Percentiles rank a stretch among this genome's conserved stretches.
phyloP scores from a whole-genome alignment of 2,888 invertebrate species.

The Peribatodes rhomboidaria region DNA sequence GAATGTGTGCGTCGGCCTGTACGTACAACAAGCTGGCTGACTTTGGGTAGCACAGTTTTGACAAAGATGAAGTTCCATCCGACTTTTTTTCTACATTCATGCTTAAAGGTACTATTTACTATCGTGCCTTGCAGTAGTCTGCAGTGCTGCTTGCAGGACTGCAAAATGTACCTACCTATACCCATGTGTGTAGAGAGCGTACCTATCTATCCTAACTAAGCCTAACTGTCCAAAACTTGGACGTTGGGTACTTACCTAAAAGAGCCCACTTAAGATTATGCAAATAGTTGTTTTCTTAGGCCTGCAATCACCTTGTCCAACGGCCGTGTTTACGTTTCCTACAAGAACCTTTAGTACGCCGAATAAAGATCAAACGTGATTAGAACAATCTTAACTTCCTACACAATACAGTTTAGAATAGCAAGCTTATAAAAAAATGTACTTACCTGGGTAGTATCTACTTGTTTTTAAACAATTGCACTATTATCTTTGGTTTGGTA shows the following conservation, averaged over 20 bases:
- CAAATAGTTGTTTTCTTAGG: constrained; percentile 37
- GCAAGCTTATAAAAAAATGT: too few species aligned
- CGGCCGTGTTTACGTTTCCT: constrained; percentile 26
- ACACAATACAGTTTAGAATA: not conserved
- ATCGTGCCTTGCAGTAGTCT: too few species aligned
- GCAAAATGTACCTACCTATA: not conserved
- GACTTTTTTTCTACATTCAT: too few species aligned
- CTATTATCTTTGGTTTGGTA: too few species aligned
- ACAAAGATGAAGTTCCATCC: too few species aligned
- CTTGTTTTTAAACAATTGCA: too few species aligned
- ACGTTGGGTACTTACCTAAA: constrained; percentile 2
- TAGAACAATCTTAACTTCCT: constrained; percentile 2
- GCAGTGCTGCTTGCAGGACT: too few species aligned
- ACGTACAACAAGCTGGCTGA: too few species aligned
- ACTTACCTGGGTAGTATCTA: too few species aligned
- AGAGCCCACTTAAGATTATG: constrained; percentile 35
- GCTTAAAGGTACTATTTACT: too few species aligned
- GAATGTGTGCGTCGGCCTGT: too few species aligned
- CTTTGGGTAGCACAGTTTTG: too few species aligned
- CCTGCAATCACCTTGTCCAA: constrained; percentile 27
- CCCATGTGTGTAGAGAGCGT: not conserved
- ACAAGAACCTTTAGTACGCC: constrained; percentile 17
- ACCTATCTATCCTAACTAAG: not conserved
- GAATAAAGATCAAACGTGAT: constrained; percentile 25
- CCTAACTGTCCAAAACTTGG: constrained; percentile 4